Evolutionary conservation across 2,797 vertebrate genomes (phyloP).

Genomic region (Lerista edwardsae): DNA sequence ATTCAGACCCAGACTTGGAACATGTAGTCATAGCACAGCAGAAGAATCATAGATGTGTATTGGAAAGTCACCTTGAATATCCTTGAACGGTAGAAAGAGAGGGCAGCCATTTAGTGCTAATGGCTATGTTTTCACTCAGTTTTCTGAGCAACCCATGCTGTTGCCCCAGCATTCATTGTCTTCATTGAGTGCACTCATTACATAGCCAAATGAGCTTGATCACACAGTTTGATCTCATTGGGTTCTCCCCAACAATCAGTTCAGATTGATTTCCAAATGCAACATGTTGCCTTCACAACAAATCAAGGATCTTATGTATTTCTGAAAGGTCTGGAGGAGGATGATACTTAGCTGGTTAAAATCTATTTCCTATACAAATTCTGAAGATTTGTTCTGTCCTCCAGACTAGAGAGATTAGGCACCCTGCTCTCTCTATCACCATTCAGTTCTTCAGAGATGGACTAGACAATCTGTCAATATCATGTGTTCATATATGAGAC

Average conservation of each 20-base stretch:
- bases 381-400: too few relatives aligned
- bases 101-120: background rate
- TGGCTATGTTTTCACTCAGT: background rate
- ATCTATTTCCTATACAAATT: too few relatives aligned
- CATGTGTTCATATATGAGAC: too few relatives aligned
- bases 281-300: background rate
- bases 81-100: background rate
- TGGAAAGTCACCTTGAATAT: constrained; percentile 3
- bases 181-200: background rate
- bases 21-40: background rate
- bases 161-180: background rate
- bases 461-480: too few relatives aligned
- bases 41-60: background rate
- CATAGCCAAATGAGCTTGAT: background rate
- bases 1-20: constrained; percentile 19
- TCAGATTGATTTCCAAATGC: background rate
- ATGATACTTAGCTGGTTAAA: too few relatives aligned
- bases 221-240: background rate
- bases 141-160: background rate
- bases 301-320: background rate
- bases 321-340: background rate
- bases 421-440: too few relatives aligned
- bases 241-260: background rate
- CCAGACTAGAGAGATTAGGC: too few relatives aligned
- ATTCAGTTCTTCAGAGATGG: too few relatives aligned